These are phyloP conservation scores for Neria commutata DNA, from an alignment of 2,888 invertebrate species.

Conservation along the genomic window DNA sequence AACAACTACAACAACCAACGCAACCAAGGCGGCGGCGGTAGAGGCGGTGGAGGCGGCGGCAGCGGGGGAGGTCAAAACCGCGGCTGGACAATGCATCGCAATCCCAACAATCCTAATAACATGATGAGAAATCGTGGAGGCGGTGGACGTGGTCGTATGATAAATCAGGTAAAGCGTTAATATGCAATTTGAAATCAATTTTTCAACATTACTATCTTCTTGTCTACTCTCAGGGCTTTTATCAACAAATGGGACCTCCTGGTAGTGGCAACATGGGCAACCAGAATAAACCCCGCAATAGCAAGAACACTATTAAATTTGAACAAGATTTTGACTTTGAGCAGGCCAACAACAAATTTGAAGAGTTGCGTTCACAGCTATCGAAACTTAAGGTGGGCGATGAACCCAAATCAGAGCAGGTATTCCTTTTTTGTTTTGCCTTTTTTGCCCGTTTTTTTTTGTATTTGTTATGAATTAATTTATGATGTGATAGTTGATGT, in stretches of 20 bases:
- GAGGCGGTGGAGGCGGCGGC: conserved; percentile 57
- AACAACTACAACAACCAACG: conserved; percentile 55
- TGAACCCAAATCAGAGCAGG: conserved; percentile 62
- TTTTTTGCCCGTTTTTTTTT: conserved; percentile 16
- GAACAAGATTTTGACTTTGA: conserved; percentile 99
- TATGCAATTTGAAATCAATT: not conserved
- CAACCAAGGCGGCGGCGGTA: conserved; percentile 51
- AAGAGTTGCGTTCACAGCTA: conserved; percentile 85
- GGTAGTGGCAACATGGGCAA: conserved; percentile 63
- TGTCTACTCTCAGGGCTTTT: conserved; percentile 45
- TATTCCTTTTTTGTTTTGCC: conserved; percentile 40
- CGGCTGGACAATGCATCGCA: conserved; percentile 59
- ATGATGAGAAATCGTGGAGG: conserved; percentile 58
- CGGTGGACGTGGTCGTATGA: conserved; percentile 54
- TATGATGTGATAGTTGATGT: not conserved
- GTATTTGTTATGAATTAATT: conserved; percentile 7
- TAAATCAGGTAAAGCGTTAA: conserved; percentile 49
- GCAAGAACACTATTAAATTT: conserved; percentile 82
- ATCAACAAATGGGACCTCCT: conserved; percentile 59
- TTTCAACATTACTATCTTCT: not conserved
- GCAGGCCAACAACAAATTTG: conserved; percentile 96
- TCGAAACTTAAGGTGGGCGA: conserved; percentile 81
- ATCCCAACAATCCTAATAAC: conserved; percentile 46
- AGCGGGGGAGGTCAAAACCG: conserved; percentile 46
- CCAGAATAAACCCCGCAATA: conserved; percentile 62